Conservation (phyloP, 37 sponge, comb jelly and placozoan species). For the Beroe ovata region DNA sequence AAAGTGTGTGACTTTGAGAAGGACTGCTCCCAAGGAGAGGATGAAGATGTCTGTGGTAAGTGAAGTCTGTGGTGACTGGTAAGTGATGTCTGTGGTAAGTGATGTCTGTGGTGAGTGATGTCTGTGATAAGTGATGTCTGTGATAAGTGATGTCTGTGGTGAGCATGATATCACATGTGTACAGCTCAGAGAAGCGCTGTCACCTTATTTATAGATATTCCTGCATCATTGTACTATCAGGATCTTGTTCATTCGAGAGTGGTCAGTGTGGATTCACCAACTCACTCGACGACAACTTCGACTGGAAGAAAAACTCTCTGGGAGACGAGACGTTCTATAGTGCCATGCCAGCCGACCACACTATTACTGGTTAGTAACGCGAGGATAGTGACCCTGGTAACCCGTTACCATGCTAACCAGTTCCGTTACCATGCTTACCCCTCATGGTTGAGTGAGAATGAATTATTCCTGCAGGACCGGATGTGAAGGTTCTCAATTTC, state of each 20-base stretch:
- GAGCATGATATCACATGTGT: no score
- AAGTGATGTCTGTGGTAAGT: no score
- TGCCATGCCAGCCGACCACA: constrained; percentile 65
- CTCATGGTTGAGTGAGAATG: no score
- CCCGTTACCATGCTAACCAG: no score
- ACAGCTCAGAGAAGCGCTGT: no score
- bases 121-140: no score
- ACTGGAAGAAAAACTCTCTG: constrained; percentile 59
- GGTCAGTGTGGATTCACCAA: constrained; percentile 56
- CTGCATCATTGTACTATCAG: no score
- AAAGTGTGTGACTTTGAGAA: constrained; percentile 66
- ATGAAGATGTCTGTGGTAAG: constrained; percentile 55
- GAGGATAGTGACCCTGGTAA: no score
- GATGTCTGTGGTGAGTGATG: no score
- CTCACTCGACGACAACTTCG: constrained; percentile 36
- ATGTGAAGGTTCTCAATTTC: constrained; percentile 27
- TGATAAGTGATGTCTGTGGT: no score
- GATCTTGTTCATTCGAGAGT: constrained; percentile 30
- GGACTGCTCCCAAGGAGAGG: constrained; percentile 52
- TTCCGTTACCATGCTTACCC: no score
- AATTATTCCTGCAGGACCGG: constrained; percentile 24
- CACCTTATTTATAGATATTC: no score
- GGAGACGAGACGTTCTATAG: constrained; percentile 66
- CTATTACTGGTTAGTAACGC: neutral
- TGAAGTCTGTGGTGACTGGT: neutral